Conservation (phyloP, 1,140 invertebrate genomes). For the Ectropis grisescens region DNA sequence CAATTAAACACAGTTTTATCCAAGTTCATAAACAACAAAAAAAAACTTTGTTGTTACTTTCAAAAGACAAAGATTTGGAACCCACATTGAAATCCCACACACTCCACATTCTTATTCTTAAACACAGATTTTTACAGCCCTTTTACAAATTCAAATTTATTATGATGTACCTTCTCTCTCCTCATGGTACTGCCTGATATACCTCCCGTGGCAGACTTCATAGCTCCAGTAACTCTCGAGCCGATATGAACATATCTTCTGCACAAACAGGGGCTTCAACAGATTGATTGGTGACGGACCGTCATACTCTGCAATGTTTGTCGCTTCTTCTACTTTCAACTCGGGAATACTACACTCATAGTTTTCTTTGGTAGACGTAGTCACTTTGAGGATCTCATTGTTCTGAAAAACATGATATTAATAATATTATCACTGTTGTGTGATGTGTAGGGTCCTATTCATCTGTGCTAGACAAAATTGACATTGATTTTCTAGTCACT, state of each 20-base stretch:
- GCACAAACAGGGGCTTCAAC: constrained; percentile 80
- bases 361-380: constrained; percentile 77
- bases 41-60: too few relatives aligned
- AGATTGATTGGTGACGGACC: constrained; percentile 83
- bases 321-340: constrained; percentile 71
- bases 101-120: too few relatives aligned
- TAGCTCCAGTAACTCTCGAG: constrained; percentile 98
- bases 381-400: constrained; percentile 70
- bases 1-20: too few relatives aligned
- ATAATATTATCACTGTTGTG: too few relatives aligned
- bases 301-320: constrained; percentile 72
- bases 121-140: too few relatives aligned
- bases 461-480: too few relatives aligned
- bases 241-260: constrained; percentile 85
- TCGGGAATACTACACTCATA: constrained; percentile 85
- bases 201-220: constrained; percentile 94
- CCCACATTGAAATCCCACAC: too few relatives aligned
- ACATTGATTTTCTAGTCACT: too few relatives aligned
- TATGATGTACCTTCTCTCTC: constrained; percentile 85
- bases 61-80: too few relatives aligned
- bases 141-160: too few relatives aligned
- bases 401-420: constrained; percentile 57
- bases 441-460: too few relatives aligned
- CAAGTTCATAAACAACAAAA: too few relatives aligned
- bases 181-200: constrained; percentile 95